phyloP scores from a whole-genome alignment of 2,888 invertebrate genomes.

The Tachina lurida region DNA sequence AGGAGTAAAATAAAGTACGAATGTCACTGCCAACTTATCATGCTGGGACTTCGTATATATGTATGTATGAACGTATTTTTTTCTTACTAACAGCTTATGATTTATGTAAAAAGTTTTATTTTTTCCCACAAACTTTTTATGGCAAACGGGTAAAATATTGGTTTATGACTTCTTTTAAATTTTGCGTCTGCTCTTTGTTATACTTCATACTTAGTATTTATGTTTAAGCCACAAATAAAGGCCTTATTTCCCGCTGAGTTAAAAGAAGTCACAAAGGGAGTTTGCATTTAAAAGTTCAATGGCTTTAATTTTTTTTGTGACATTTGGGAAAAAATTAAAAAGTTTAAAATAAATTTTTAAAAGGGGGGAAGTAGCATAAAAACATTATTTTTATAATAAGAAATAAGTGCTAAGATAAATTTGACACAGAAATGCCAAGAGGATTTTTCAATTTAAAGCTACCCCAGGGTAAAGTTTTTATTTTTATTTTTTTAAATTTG shows the following conservation, averaged over 20 bases:
- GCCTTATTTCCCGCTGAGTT: constrained; percentile 62
- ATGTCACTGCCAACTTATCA: constrained; percentile 68
- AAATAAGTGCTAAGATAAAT: no score
- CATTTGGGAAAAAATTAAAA: no score
- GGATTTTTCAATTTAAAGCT: no score
- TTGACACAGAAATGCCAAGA: no score
- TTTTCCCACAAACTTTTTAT: neutral
- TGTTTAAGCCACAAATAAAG: constrained; percentile 57
- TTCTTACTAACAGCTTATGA: constrained; percentile 55
- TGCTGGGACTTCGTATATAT: constrained; percentile 35
- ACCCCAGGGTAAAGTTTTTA: no score
- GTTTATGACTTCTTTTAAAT: constrained; percentile 13
- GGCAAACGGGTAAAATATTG: constrained; percentile 21
- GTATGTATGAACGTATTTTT: neutral
- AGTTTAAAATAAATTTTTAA: no score
- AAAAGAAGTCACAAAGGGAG: neutral
- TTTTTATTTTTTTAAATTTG: no score
- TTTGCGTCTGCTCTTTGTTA: constrained; percentile 4
- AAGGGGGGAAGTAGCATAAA: no score
- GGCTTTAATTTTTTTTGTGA: neutral
- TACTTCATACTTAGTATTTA: neutral
- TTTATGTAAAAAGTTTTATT: constrained; percentile 50
- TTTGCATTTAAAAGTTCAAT: constrained; percentile 48
- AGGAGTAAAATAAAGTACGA: constrained; percentile 47
- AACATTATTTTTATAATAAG: no score